Evolutionary conservation across 2,113 vertebrate genomes (phyloP), one percentile per base, ranked within the genome.

Genomic region (Albula glossodonta): DNA sequence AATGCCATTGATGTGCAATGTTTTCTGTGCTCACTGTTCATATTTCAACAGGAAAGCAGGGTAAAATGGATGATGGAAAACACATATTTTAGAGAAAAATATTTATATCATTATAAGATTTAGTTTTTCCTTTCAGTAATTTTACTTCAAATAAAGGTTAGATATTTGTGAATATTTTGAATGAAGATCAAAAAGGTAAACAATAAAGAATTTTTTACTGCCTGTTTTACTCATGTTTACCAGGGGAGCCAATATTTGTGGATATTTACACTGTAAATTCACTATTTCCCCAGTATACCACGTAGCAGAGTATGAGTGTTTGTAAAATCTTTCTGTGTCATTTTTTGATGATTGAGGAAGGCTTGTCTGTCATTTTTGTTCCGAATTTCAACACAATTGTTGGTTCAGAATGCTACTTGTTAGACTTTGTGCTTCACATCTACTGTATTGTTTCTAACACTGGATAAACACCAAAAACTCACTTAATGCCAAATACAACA

Each of bases 401-500:
- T 41, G 63, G 66, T 66, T 50, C 17, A 51, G 12, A 84, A 51
- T 49, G 50, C 31, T 78, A 41, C 10, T 56, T 49, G 53, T 81
- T 51, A 22, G 60, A 85, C 74, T 31, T 52, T 51, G 87, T 87
- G 85, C 86, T 86, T 86, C 51, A 88, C 53, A 80, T 83, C 86
- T 88, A 85, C 86, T 90, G 88, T 86, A 80, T 84, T 87, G 78
- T 88, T 78, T 89, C 66, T 85, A 87, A 90, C 89, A 91, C 91
- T 90, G 88, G 70, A 87, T 88, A 63, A 85, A 53, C 88, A 87
- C 87, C 87, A 87, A 89, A 90, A 88, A 88, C 85, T 83, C 85
- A 86, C 88, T 86, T 77, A 79, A 88, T 92, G 89, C 89, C 90
- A 91, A 91, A 91, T 84, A 90, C 89, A 74, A 74, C 8, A 66